Percentiles rank a stretch among this genome's conserved stretches.
Conservation (phyloP, 2,888 invertebrate genomes). For the Clitarchus hookeri region DNA sequence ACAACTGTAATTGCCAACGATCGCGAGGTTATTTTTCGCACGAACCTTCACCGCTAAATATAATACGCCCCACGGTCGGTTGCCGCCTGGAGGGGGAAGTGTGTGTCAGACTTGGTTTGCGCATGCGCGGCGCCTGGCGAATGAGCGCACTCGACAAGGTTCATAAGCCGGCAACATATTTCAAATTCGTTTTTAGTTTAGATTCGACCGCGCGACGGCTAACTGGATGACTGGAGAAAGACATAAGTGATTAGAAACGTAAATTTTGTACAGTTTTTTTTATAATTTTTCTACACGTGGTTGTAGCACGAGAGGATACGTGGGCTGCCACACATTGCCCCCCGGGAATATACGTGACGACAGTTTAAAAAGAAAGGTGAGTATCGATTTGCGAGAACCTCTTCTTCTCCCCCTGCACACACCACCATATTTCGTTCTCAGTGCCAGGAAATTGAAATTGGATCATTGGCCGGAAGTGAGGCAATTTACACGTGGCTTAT, state of each 20-base stretch:
- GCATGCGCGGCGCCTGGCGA: constrained; percentile 21
- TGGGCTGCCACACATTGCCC: not conserved
- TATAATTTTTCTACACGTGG: not conserved
- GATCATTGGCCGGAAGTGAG: not conserved
- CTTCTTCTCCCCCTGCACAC: no score
- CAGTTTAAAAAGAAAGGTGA: constrained; percentile 6
- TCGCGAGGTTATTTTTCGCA: constrained; percentile 7
- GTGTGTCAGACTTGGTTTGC: not conserved
- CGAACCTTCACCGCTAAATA: constrained; percentile 22
- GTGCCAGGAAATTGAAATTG: not conserved
- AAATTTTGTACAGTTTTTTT: not conserved
- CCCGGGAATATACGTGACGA: not conserved
- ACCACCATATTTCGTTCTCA: not conserved
- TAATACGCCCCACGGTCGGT: not conserved
- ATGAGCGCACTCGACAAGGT: not conserved
- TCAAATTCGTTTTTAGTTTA: not conserved
- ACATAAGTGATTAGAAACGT: not conserved
- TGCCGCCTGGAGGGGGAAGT: not conserved
- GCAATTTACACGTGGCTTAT: not conserved
- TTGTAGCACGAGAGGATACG: not conserved
- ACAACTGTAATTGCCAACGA: not conserved
- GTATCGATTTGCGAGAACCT: constrained; percentile 6
- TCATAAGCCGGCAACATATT: not conserved
- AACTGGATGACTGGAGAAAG: not conserved
- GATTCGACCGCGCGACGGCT: not conserved